Evolutionary conservation across 2,113 vertebrate genomes (phyloP).

Genomic region (Oncorhynchus gorbuscha): DNA sequence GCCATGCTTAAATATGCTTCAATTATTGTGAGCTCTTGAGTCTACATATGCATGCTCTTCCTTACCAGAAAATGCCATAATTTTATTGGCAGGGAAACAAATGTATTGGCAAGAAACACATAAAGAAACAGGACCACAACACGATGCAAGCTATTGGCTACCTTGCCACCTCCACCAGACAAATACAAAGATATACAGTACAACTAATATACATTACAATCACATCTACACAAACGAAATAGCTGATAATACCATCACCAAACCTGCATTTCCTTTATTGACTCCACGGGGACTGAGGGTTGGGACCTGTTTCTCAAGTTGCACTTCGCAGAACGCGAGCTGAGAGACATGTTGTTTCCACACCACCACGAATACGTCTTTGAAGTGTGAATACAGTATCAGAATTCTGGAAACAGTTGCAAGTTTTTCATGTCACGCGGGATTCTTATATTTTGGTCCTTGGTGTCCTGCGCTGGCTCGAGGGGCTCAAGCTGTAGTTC

Average conservation of each 20-base stretch:
- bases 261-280: conserved; percentile 71
- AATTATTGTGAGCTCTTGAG: too few species aligned
- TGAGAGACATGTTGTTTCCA: conserved; percentile 50
- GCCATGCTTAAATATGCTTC: too few species aligned
- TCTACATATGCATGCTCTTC: too few species aligned
- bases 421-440: neutral
- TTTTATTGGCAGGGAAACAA: too few species aligned
- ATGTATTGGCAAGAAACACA: too few species aligned
- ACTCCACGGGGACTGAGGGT: conserved; percentile 42
- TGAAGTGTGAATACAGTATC: neutral
- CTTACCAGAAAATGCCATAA: too few species aligned
- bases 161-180: neutral
- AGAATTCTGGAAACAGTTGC: neutral
- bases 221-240: too few species aligned
- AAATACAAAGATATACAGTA: neutral
- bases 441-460: neutral
- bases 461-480: conserved; percentile 9
- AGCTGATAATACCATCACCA: neutral
- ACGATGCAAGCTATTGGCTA: too few species aligned
- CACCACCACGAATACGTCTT: conserved; percentile 16
- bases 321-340: conserved; percentile 52
- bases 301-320: conserved; percentile 59
- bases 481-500: neutral
- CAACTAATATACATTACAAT: too few species aligned
- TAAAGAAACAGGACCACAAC: too few species aligned